These are phyloP conservation scores for Pherbina coryleti DNA, from an alignment of 2,888 invertebrate genomes.

Conservation along the genomic window DNA sequence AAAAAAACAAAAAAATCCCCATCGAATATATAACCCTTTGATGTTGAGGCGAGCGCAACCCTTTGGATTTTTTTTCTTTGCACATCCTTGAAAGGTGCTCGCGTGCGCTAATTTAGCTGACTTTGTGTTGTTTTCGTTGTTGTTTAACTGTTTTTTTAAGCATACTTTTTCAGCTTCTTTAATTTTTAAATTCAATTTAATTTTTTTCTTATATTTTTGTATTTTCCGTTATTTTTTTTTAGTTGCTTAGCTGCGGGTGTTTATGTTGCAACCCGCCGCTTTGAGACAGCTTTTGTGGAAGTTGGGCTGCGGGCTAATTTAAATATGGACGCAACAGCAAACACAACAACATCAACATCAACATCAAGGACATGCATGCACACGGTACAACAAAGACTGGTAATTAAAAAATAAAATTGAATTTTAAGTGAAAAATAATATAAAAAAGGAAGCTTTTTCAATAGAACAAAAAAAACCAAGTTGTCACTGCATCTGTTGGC, in stretches of 20 bases:
- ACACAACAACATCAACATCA: constrained; percentile 8
- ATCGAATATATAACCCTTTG: constrained; percentile 46
- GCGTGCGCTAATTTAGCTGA: constrained; percentile 48
- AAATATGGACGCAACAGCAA: constrained; percentile 9
- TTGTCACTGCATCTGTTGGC: constrained; percentile 45
- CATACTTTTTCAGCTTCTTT: constrained; percentile 16
- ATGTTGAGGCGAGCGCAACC: constrained; percentile 40
- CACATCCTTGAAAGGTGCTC: constrained; percentile 23
- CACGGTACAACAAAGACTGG: constrained; percentile 14
- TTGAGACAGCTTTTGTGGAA: neutral
- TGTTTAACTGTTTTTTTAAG: constrained; percentile 18
- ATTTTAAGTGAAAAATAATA: constrained; percentile 7
- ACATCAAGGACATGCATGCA: constrained; percentile 15
- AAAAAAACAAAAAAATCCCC: neutral
- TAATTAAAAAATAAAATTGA: constrained; percentile 19
- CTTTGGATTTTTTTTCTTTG: constrained; percentile 13
- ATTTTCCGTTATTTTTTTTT: neutral
- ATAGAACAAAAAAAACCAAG: constrained; percentile 7
- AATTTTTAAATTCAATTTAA: constrained; percentile 41
- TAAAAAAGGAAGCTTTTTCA: neutral
- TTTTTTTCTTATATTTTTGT: constrained; percentile 27
- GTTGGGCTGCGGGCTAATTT: constrained; percentile 30
- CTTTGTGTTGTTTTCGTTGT: constrained; percentile 32
- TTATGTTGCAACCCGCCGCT: constrained; percentile 5
- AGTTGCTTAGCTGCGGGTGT: constrained; percentile 29